Evolutionary conservation across 2,113 vertebrate species (phyloP), one percentile per base, ranked within the genome.

Genomic region (Apistogramma diplotaenia): DNA sequence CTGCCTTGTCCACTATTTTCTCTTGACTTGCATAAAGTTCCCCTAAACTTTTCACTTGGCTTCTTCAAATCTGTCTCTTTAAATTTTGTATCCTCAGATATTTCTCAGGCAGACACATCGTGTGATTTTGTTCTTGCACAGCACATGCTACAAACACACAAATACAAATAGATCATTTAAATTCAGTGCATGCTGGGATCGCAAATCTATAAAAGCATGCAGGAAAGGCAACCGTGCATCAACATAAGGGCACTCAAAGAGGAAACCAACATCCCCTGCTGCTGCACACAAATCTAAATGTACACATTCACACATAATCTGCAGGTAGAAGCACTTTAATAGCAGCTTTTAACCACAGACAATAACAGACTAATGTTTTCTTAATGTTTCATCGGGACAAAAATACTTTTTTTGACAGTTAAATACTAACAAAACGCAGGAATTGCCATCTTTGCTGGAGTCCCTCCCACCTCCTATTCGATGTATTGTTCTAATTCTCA

Each of bases 401-500:
- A 74, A 59, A 71, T 18, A 73, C 49, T 79, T 70, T 83, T 62
- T 79, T 85, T 73, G 57, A 59, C 37, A 59, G 61, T 81, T 71
- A 19, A 33, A 56, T 59, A 16, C 15, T 57, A 81, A 83, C 35
- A 75, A 81, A 80, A 71, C 5, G 15, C 53, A 54, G 35, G 62
- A 54, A 57, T 46, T 23, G 15, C 19, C 9, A 15, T 74, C 21
- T 71, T 70, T 27, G 35, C 55, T 73, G 21, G 77, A 65, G 13
- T 46, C 51, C 73, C 33, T 21, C 82, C 15, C 73, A 43, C 56
- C 70, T 54, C 31, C n/a, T 55, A 4, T 60, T n/a, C 54, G 6
- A 33, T 59, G 43, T 25, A 82, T 82, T 75, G 74, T 79, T 86
- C 82, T 85, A 78, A 59, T 81, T 79, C 83, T 78, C 53, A 27